phyloP scores from a whole-genome alignment of 2,888 invertebrate species.

The Cerastoderma edule region DNA sequence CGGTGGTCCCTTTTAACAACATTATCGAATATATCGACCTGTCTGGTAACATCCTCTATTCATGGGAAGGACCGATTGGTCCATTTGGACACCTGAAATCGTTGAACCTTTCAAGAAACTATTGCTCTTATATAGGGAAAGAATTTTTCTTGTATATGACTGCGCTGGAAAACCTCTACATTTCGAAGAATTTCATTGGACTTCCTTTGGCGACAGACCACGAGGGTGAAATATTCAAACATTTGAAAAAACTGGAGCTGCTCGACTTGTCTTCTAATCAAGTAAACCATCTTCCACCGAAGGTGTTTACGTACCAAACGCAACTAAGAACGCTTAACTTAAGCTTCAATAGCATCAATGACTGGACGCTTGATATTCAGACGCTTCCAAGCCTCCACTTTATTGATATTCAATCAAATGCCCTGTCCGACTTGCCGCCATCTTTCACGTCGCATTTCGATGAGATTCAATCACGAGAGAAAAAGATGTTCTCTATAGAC shows the following conservation, averaged over 20 bases:
- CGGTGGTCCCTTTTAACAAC: constrained; percentile 6
- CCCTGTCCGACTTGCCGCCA: constrained; percentile 24
- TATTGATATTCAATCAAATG: constrained; percentile 33
- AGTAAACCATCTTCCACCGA: constrained; percentile 11
- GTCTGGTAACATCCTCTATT: constrained; percentile 30
- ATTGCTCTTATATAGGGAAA: constrained; percentile 11
- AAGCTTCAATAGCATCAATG: constrained; percentile 32
- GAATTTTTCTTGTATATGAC: constrained; percentile 5
- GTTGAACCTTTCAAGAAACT: constrained; percentile 35
- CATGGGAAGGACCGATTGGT: constrained; percentile 25
- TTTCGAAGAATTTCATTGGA: constrained; percentile 40
- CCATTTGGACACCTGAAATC: constrained; percentile 24
- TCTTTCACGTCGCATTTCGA: constrained; percentile 10
- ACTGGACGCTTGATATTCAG: constrained; percentile 6
- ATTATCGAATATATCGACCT: constrained; percentile 24
- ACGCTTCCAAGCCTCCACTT: constrained; percentile 13
- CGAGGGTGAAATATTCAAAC: constrained; percentile 18
- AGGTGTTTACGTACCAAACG: neutral
- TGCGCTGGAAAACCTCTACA: constrained; percentile 21
- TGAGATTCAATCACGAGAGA: neutral
- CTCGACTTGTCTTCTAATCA: constrained; percentile 34
- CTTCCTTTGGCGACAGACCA: constrained; percentile 1
- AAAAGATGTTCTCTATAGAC: constrained; percentile 20
- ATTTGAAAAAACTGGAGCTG: constrained; percentile 13
- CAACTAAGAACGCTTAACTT: constrained; percentile 28